These are phyloP conservation scores for Manis javanica DNA, from an alignment of 2,797 vertebrate species.

Conservation along the genomic window DNA sequence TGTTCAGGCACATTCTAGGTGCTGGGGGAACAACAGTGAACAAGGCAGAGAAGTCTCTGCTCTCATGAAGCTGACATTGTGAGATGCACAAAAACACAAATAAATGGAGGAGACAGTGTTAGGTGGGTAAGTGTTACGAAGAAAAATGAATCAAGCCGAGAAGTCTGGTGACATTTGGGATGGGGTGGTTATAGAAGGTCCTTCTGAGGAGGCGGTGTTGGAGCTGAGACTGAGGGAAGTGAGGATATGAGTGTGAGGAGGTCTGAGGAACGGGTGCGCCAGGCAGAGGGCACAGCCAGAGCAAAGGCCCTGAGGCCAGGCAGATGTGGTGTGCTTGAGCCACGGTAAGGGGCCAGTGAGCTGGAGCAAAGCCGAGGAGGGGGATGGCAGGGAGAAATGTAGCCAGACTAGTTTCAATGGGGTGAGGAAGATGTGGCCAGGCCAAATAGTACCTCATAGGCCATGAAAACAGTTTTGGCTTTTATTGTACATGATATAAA, in stretches of 20 bases:
- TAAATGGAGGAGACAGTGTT: not conserved
- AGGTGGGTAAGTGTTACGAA: not conserved
- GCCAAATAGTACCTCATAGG: not conserved
- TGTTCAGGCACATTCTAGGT: not conserved
- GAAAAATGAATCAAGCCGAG: not conserved
- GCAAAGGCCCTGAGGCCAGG: not conserved
- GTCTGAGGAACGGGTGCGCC: not conserved
- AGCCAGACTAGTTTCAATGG: not conserved
- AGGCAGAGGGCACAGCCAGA: not conserved
- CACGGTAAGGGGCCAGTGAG: not conserved
- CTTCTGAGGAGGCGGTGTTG: not conserved
- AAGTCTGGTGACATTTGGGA: not conserved
- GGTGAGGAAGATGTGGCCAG: fast-evolving
- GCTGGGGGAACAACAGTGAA: not conserved
- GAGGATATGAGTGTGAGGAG: not conserved
- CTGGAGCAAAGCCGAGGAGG: not conserved
- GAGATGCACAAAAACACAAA: not conserved
- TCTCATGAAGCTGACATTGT: not conserved
- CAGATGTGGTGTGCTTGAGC: not conserved
- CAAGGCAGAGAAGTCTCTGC: not conserved
- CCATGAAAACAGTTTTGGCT: not conserved
- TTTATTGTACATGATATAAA: not conserved
- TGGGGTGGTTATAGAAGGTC: not conserved
- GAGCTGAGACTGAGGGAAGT: not conserved
- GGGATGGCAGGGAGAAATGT: not conserved